Base-by-base conservation (phyloP, 2,113 vertebrate species). In the Saiga tatarica region DNA sequence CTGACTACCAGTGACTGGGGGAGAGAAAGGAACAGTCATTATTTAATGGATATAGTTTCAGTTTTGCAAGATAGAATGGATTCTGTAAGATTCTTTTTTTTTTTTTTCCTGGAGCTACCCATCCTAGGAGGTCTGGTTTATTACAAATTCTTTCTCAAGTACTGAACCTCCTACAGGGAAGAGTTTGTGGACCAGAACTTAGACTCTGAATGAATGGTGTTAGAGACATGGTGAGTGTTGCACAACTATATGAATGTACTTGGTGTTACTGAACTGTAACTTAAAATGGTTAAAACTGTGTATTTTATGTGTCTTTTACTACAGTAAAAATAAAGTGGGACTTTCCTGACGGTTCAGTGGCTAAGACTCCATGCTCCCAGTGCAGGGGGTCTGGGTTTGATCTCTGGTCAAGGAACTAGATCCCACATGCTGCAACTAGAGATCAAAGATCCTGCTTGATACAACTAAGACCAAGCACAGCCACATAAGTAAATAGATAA, bases 41-140 rank as follows among this genome's bases (percentile, higher is more conserved):
- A 30, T 74, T 82, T 60, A 60, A 74, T 7, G 84, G 26, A 23
- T 42, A 71, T 14, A 60, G 90, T 83, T 88, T 88, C 62, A 71
- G 11, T 60, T 71, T 88, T 81, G 13, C 67, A 60, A 92, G 84
- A 42, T 42, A 36, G 28, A 81, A 52, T 33, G 28, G 9, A 81
- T 50, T 81, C 9, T 33, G 15, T 50, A 79, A 79, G 39, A 21
- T 83, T 76, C 28, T 45, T 79, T 30, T 47, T 30, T 78, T 76
- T 60, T 45, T 47, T 45, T 79, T 47, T 30, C 3, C 98, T 99
- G 99, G 99, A 99, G 97, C 15, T 99, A 50, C 99, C 97, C 97
- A 99, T 99, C 98, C 98, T 99, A 64, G 99, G 98, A n/a, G 99
- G 99, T 2, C 98, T 99, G 76, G 97, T 99, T 87, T 99, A 99